Percentiles rank a stretch among this genome's conserved stretches.
Conservation (phyloP, 2,888 invertebrate species). For the Ennomos erosarius region DNA sequence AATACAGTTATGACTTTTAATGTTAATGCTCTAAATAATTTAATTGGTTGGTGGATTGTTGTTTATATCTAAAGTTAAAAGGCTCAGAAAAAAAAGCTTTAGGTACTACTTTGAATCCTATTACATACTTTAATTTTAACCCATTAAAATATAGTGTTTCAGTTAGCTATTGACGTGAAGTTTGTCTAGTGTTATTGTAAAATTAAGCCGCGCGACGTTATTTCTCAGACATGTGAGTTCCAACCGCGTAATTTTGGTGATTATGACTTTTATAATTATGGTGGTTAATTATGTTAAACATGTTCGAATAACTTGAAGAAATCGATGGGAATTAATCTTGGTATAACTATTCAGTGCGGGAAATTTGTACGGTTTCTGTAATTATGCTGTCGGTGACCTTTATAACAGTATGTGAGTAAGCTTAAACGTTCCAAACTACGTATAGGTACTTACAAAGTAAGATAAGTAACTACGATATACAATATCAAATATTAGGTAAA, state of each 20-base stretch:
- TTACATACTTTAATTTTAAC: conserved; percentile 33
- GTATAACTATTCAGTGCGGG: conserved; percentile 1
- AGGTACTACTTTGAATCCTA: neutral
- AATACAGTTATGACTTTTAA: too few species aligned
- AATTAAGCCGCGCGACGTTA: conserved; percentile 26
- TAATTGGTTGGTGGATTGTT: too few species aligned
- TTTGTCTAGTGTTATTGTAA: conserved; percentile 39
- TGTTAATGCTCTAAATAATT: too few species aligned
- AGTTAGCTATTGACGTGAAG: conserved; percentile 38
- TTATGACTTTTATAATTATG: conserved; percentile 33
- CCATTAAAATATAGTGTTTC: conserved; percentile 35
- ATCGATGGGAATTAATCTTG: conserved; percentile 20
- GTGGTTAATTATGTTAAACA: conserved; percentile 31
- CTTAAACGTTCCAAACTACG: too few species aligned
- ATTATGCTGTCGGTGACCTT: too few species aligned
- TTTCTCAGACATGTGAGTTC: conserved; percentile 20
- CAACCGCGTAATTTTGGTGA: conserved; percentile 27
- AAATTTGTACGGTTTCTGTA: too few species aligned
- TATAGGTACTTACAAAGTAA: too few species aligned
- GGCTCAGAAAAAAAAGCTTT: too few species aligned
- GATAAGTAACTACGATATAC: too few species aligned
- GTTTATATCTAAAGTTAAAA: too few species aligned
- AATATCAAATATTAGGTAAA: too few species aligned
- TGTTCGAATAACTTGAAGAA: conserved; percentile 22
- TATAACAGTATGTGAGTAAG: too few species aligned